A percentile compares a stretch with the other conserved stretches of the same genome.
Evolutionary conservation across 1,140 invertebrate genomes (phyloP).

Genomic region (Myzus persicae): DNA sequence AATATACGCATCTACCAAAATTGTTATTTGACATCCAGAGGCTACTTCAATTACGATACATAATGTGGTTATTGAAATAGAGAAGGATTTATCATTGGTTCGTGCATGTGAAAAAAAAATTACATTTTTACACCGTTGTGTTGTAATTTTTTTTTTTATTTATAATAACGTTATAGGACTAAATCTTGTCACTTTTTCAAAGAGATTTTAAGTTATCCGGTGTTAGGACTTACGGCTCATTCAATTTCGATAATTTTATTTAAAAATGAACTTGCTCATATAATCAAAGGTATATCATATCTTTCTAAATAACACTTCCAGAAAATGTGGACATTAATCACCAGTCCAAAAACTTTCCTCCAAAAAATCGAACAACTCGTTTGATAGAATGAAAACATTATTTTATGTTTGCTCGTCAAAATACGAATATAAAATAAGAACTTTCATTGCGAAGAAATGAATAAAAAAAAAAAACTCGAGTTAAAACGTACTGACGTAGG

Average conservation of each 20-base stretch:
- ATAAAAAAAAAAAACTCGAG: constrained; percentile 16
- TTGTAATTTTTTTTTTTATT: no score
- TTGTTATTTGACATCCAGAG: neutral
- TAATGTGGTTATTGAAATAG: no score
- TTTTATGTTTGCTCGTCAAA: neutral
- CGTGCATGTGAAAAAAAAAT: no score
- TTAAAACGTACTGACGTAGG: neutral
- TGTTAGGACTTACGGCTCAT: no score
- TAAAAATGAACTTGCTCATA: neutral
- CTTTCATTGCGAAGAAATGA: neutral
- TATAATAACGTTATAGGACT: no score
- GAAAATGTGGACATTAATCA: neutral
- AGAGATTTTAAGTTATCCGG: no score
- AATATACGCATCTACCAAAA: neutral
- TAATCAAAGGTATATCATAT: neutral
- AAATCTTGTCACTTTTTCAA: no score
- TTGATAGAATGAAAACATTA: neutral
- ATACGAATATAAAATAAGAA: neutral
- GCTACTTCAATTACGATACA: no score
- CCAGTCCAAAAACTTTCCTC: neutral
- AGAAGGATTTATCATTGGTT: no score
- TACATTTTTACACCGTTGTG: no score
- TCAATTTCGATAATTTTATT: neutral
- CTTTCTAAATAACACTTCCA: neutral
- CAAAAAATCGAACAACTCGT: neutral